Evolutionary conservation across 2,797 vertebrate genomes (phyloP).

Genomic region (Chelon auratus): DNA sequence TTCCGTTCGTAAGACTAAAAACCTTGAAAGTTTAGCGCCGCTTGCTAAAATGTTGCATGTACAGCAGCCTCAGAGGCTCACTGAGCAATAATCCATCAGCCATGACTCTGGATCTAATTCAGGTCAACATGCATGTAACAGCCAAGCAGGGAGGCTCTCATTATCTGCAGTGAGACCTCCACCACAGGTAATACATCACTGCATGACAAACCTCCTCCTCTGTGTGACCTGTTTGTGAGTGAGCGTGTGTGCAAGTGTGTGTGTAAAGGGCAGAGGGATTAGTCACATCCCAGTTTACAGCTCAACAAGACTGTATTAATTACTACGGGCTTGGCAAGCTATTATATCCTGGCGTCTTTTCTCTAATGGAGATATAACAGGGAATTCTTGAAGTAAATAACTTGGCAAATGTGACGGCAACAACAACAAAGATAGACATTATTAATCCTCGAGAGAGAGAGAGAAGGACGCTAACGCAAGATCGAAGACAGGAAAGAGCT

Average conservation of each 20-base stretch:
- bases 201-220: conserved; percentile 45
- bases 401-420: conserved; percentile 3
- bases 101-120: conserved; percentile 44
- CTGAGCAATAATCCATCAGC: conserved; percentile 56
- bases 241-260: conserved; percentile 7
- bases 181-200: conserved; percentile 57
- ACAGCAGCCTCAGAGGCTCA: not conserved
- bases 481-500: not conserved
- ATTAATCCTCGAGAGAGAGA: not conserved
- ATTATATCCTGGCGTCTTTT: conserved; percentile 1
- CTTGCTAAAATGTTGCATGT: conserved; percentile 2
- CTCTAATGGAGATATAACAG: not conserved
- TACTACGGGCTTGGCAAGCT: conserved; percentile 13
- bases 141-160: conserved; percentile 51
- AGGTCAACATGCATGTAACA: conserved; percentile 64
- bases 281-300: conserved; percentile 43
- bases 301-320: conserved; percentile 37
- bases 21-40: not conserved
- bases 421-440: not conserved
- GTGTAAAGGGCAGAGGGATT: conserved; percentile 57
- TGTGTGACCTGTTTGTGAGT: not conserved
- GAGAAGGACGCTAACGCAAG: not conserved
- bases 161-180: conserved; percentile 57
- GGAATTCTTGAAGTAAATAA: conserved; percentile 14
- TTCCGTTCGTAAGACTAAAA: not conserved